Percentiles rank a stretch among this genome's conserved stretches.
phyloP scores from a whole-genome alignment of 2,888 invertebrate genomes.

The Scaptomyza reducta region DNA sequence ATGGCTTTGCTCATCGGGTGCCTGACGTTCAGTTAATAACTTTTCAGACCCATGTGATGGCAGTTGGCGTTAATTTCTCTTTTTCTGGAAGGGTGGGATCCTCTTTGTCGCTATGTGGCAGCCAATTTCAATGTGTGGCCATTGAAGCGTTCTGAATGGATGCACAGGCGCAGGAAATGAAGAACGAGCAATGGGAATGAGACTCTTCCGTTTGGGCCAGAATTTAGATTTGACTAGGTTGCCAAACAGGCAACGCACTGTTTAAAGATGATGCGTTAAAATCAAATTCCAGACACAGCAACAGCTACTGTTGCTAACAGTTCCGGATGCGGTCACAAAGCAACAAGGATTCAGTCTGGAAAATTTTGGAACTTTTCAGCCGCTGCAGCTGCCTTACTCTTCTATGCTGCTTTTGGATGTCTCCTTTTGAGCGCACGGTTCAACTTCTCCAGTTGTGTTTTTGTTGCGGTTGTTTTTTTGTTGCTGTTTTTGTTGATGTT shows the following conservation, averaged over 20 bases:
- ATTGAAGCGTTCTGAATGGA: slow-evolving; percentile 24
- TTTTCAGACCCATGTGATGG: slow-evolving; percentile 61
- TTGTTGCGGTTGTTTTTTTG: slow-evolving; percentile 50
- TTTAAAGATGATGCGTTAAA: slow-evolving; percentile 58
- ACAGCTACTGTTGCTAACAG: slow-evolving; percentile 54
- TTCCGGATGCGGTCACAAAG: slow-evolving; percentile 51
- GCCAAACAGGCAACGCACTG: slow-evolving; percentile 32
- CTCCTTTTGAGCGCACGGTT: slow-evolving; percentile 20
- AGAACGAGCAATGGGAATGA: background rate
- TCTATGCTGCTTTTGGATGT: slow-evolving; percentile 5
- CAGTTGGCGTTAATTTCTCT: slow-evolving; percentile 50
- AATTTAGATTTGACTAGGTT: slow-evolving; percentile 32
- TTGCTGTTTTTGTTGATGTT: slow-evolving; percentile 34
- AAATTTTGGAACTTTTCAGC: slow-evolving; percentile 65
- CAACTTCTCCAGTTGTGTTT: slow-evolving; percentile 68
- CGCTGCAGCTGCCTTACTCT: slow-evolving; percentile 20
- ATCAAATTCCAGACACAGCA: slow-evolving; percentile 54
- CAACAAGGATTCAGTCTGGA: slow-evolving; percentile 55
- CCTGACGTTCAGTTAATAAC: slow-evolving; percentile 49
- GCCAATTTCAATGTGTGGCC: slow-evolving; percentile 62
- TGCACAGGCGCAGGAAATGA: slow-evolving; percentile 25
- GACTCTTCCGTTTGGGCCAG: slow-evolving; percentile 19
- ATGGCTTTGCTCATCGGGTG: slow-evolving; percentile 19
- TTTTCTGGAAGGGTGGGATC: background rate
- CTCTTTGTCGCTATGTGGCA: slow-evolving; percentile 26